Conservation (phyloP, 2,113 vertebrate genomes). For the Psittacara wagleri region DNA sequence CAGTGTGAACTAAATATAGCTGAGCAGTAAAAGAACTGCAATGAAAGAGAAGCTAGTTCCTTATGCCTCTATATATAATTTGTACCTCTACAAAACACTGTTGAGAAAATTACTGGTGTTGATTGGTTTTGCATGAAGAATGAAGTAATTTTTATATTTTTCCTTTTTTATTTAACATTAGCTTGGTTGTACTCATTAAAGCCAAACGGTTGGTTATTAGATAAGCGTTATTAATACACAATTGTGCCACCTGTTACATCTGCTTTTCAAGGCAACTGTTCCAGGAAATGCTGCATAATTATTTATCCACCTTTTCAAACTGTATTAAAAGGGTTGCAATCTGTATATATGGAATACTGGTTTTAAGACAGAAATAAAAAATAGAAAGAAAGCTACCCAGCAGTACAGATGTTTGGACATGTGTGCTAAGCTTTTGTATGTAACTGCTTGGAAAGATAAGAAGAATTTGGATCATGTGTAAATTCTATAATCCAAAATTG, state of each 20-base stretch:
- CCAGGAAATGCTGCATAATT: not conserved
- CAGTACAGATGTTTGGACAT: not conserved
- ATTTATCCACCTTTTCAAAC: not conserved
- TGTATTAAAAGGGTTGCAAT: not conserved
- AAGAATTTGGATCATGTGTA: not conserved
- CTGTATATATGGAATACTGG: not conserved
- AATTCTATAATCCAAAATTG: not conserved
- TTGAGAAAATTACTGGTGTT: not conserved
- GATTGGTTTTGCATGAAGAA: not conserved
- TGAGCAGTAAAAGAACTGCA: not conserved
- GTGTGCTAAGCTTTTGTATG: not conserved
- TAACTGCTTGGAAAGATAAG: not conserved
- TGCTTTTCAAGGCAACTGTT: not conserved
- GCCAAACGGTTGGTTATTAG: not conserved
- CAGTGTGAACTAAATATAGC: not conserved
- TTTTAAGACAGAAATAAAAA: not conserved
- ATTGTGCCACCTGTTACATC: not conserved
- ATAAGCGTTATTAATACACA: not conserved
- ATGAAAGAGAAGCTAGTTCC: not conserved
- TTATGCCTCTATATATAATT: not conserved
- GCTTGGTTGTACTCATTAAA: not conserved
- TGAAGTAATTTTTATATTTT: not conserved
- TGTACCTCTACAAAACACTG: not conserved
- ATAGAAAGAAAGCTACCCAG: not conserved
- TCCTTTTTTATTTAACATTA: not conserved